Conservation (phyloP, 1,140 invertebrate genomes). For the Drosophila yakuba region DNA sequence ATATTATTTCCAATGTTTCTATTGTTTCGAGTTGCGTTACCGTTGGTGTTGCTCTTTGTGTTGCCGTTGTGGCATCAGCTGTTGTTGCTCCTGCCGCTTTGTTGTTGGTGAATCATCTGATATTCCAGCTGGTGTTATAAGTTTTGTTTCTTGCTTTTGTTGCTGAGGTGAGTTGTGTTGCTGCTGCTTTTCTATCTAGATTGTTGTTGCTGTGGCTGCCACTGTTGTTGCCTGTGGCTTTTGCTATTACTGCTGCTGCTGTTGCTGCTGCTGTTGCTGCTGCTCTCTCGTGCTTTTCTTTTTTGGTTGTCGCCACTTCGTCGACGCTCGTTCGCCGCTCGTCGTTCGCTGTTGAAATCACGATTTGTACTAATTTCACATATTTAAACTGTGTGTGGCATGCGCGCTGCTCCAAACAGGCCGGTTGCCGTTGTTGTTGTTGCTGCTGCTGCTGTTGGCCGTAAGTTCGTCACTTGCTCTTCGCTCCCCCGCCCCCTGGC, state of each 20-base stretch:
- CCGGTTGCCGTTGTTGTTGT: conserved; percentile 71
- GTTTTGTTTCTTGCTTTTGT: conserved; percentile 19
- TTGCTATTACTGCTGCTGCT: conserved; percentile 35
- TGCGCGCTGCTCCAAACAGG: conserved; percentile 80
- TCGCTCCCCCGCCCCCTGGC: conserved; percentile 45
- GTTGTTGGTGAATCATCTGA: background rate
- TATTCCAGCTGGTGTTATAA: conserved; percentile 29
- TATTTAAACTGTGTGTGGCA: conserved; percentile 84
- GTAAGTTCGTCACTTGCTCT: conserved; percentile 80
- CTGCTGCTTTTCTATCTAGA: conserved; percentile 19
- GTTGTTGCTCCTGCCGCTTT: background rate
- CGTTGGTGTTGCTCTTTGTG: background rate
- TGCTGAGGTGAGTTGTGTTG: conserved; percentile 49
- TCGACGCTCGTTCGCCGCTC: conserved; percentile 70
- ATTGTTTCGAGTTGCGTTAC: background rate
- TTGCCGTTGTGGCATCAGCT: conserved; percentile 6
- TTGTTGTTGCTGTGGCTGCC: conserved; percentile 35
- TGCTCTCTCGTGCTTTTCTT: conserved; percentile 48
- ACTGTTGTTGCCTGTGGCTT: conserved; percentile 20
- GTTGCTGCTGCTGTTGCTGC: conserved; percentile 2
- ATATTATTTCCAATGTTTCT: background rate
- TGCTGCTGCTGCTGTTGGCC: conserved; percentile 67
- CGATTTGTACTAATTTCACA: conserved; percentile 85
- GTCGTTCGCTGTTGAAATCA: conserved; percentile 85
- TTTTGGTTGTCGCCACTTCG: conserved; percentile 69